These are phyloP conservation scores for Branchipolynoe longqiensis DNA, from an alignment of 2,888 invertebrate species.

Conservation along the genomic window DNA sequence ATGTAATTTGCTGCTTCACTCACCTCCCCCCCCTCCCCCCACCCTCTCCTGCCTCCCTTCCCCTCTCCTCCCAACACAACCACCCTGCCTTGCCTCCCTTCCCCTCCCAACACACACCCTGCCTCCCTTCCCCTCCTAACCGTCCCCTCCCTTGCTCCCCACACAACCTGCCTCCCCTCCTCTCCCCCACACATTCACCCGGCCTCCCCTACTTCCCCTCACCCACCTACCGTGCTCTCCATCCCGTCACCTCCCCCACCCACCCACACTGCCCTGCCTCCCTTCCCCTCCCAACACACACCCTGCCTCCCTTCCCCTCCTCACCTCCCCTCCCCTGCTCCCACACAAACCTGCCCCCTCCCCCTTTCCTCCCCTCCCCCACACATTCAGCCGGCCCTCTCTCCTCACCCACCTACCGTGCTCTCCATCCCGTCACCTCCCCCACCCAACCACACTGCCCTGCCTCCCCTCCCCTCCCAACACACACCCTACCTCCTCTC, in stretches of 20 bases:
- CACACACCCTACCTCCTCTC: too few species aligned
- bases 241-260: not conserved
- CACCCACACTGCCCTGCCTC: not conserved
- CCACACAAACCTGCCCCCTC: not conserved
- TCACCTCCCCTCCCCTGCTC: not conserved
- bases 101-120: not conserved
- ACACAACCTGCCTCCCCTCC: not conserved
- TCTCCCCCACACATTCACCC: not conserved
- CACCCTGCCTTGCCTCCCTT: not conserved
- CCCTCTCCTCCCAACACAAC: not conserved
- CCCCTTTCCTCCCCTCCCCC: not conserved
- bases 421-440: not conserved
- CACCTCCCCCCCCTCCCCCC: not conserved
- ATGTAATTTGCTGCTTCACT: too few species aligned
- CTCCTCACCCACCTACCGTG: not conserved
- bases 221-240: not conserved
- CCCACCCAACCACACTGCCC: too few species aligned
- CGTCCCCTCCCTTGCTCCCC: not conserved
- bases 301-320: not conserved
- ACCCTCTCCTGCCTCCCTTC: not conserved
- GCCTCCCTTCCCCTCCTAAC: not conserved
- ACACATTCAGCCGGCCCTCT: not conserved
- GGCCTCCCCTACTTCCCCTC: not conserved
- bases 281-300: not conserved
- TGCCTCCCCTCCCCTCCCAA: too few species aligned